Conservation (phyloP, 2,113 vertebrate genomes). For the Furnarius figulus region DNA sequence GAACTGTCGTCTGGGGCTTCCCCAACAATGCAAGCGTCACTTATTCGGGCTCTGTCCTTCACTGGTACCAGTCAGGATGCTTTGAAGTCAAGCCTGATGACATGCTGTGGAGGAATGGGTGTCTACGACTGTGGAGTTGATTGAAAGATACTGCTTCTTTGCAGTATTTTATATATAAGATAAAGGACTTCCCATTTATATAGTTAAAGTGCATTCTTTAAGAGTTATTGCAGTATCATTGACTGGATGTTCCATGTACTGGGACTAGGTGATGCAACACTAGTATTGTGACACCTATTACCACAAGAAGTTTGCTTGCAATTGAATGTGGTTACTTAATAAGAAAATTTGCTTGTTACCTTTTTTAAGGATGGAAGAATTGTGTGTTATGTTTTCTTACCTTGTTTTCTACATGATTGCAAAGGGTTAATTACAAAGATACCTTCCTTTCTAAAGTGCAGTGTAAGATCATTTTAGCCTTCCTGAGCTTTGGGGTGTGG, state of each 20-base stretch:
- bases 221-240: neutral
- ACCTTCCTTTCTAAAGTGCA: neutral
- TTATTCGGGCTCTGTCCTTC: neutral
- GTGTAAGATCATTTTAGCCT: neutral
- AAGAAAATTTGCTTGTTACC: neutral
- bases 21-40: neutral
- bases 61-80: neutral
- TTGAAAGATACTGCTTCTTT: neutral
- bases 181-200: neutral
- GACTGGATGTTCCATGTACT: neutral
- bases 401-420: neutral
- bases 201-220: neutral
- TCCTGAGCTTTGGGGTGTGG: neutral
- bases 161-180: neutral
- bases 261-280: neutral
- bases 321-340: neutral
- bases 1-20: neutral
- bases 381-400: neutral
- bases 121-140: accelerated
- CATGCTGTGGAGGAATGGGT: neutral
- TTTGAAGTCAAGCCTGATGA: neutral
- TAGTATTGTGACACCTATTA: neutral
- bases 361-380: neutral
- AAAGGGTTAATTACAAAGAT: neutral
- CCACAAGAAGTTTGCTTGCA: neutral